phyloP scores from a whole-genome alignment of 1,140 invertebrate species.

The Zaprionus africanus region DNA sequence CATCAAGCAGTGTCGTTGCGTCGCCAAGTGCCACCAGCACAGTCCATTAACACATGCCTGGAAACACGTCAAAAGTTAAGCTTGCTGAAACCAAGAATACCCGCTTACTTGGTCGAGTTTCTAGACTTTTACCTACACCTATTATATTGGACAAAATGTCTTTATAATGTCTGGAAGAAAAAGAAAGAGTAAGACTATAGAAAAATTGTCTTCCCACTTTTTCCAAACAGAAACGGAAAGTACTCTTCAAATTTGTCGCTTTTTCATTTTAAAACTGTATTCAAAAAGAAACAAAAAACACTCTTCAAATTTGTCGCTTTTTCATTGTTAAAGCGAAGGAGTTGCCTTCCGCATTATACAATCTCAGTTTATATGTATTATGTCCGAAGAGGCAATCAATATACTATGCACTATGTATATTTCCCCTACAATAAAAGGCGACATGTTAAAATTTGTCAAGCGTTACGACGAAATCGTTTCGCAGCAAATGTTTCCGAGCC shows the following conservation, averaged over 20 bases:
- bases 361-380: background rate
- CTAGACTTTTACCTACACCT: constrained; percentile 14
- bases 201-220: background rate
- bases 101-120: constrained; percentile 46
- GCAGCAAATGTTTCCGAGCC: constrained; percentile 57
- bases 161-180: background rate
- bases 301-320: background rate
- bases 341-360: background rate
- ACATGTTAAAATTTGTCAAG: constrained; percentile 83
- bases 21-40: constrained; percentile 74
- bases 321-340: background rate
- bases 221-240: background rate
- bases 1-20: constrained; percentile 36
- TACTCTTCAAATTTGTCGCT: background rate
- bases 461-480: constrained; percentile 80
- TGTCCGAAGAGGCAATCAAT: background rate
- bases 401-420: constrained; percentile 1
- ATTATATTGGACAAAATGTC: background rate
- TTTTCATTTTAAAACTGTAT: background rate
- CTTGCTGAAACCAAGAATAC: constrained; percentile 67
- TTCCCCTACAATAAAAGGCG: constrained; percentile 58
- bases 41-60: constrained; percentile 82
- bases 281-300: background rate
- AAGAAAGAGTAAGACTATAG: background rate
- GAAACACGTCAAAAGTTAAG: constrained; percentile 69